Base-by-base conservation (phyloP, 2,113 vertebrate species). In the Rhagologus leucostigma region DNA sequence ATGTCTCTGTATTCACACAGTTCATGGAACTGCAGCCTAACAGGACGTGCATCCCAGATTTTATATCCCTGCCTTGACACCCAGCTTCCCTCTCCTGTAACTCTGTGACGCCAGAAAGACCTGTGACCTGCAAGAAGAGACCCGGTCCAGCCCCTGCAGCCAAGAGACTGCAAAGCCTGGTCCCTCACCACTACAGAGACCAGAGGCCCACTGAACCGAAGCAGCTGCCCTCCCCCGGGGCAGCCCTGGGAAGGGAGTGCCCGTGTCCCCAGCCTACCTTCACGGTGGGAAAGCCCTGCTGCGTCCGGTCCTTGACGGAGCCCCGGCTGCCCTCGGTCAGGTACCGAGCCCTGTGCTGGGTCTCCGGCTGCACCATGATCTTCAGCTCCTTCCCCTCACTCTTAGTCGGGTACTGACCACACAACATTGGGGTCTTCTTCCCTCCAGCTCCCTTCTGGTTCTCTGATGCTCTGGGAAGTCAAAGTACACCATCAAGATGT, bases 311-410 rank as follows among this genome's bases (percentile, higher is more conserved):
- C 93, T 99, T 99, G 77, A 99, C 99, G 3, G 99, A 99, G 59
- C 99, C 99, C 44, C 99, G 98, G 97, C 99, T 99, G 95, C 99
- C 99, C 97, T 99, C 99, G 1, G 99, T 99, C 94, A 99, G 98
- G 69, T 99, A 99, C 21, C 99, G 99, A 70, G 99, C 99, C 96
- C 99, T 83, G 96, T 99, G 99, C 90, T 99, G 99, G 46, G 98
- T 99, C 97, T 99, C 99, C 0, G 99, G 99, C 97, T 99, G 99
- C 33, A 99, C 98, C 71, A 99, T 96, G 90, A 99, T 99, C 97
- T 99, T 99, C 96, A 99, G 97, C 87, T 99, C 99, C 94, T 99
- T 99, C 90, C 99, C 99, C 71, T 99, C 99, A 69, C 98, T 98
- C 98, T 99, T 99, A 41, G 98, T 97, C 7, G 99, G 99, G 96